A percentile compares a stretch with the other conserved stretches of the same genome.
Conservation (phyloP, 2,888 invertebrate species). For the Tenthredo mesomela region DNA sequence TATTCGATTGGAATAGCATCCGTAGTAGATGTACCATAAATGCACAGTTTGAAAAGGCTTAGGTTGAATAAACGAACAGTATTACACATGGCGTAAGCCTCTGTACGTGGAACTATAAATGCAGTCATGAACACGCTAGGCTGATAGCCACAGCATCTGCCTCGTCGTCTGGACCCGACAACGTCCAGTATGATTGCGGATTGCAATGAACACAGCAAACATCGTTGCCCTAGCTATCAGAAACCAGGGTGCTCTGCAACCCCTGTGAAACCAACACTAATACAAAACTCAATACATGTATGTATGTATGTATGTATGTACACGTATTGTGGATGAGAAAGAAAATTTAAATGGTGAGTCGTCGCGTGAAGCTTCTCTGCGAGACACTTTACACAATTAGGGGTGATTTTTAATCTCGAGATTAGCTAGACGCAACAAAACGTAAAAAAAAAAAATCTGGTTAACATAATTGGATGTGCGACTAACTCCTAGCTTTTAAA, state of each 20-base stretch:
- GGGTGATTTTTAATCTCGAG: not conserved
- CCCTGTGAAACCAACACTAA: conserved; percentile 1
- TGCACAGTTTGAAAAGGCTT: not conserved
- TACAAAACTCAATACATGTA: not conserved
- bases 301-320: not conserved
- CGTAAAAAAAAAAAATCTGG: not conserved
- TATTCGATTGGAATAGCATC: not conserved
- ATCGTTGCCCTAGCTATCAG: conserved; percentile 16
- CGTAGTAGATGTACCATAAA: not conserved
- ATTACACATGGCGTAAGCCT: not conserved
- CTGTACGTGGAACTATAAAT: conserved; percentile 7
- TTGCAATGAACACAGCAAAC: conserved; percentile 23
- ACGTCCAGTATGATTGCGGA: conserved; percentile 9
- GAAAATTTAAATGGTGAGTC: not conserved
- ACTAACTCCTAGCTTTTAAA: not conserved
- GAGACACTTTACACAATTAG: not conserved
- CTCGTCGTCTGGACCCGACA: conserved; percentile 21
- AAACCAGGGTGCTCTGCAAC: conserved; percentile 20
- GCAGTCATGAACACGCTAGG: not conserved
- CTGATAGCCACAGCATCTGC: conserved; percentile 31
- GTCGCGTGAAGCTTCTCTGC: not conserved
- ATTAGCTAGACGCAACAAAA: not conserved
- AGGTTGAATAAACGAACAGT: not conserved
- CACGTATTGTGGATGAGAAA: not conserved
- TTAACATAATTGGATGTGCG: not conserved